A percentile compares a stretch with the other conserved stretches of the same genome.
Conservation (phyloP, 2,113 vertebrate genomes). For the Cryptomyrus ogoouensis region DNA sequence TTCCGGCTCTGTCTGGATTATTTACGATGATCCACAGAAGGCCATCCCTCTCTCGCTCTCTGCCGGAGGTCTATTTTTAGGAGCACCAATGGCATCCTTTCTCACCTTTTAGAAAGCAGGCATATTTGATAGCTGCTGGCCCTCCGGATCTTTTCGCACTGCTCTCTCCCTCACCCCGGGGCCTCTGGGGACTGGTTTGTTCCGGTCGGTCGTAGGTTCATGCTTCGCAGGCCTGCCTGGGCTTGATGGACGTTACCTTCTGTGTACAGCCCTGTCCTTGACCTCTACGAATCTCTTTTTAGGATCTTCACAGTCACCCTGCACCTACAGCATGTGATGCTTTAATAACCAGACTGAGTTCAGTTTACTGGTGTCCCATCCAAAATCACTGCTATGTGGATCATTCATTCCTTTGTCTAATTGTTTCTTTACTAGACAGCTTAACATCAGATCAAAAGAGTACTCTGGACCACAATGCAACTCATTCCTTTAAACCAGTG, state of each 20-base stretch:
- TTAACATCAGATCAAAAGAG: neutral
- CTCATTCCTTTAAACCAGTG: neutral
- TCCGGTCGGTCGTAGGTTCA: neutral
- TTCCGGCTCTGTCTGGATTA: conserved; percentile 46
- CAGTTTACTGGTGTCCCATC: neutral
- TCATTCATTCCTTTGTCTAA: neutral
- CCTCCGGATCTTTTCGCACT: conserved; percentile 21
- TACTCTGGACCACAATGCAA: neutral
- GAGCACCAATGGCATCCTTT: conserved; percentile 34
- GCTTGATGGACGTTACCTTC: neutral
- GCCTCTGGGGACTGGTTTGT: neutral
- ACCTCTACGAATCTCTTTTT: neutral
- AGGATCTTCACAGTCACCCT: neutral
- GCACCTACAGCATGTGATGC: neutral
- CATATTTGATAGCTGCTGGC: conserved; percentile 29
- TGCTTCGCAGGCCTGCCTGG: neutral
- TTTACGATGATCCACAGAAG: conserved; percentile 38
- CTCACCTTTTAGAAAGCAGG: conserved; percentile 40
- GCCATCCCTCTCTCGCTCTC: conserved; percentile 30
- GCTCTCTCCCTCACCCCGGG: neutral
- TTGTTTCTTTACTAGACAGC: neutral
- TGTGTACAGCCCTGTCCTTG: neutral
- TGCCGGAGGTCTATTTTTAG: conserved; percentile 41
- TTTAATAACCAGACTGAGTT: neutral
- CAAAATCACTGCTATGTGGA: neutral